phyloP scores from a whole-genome alignment of 2,113 vertebrate genomes.

The Chionomys nivalis region DNA sequence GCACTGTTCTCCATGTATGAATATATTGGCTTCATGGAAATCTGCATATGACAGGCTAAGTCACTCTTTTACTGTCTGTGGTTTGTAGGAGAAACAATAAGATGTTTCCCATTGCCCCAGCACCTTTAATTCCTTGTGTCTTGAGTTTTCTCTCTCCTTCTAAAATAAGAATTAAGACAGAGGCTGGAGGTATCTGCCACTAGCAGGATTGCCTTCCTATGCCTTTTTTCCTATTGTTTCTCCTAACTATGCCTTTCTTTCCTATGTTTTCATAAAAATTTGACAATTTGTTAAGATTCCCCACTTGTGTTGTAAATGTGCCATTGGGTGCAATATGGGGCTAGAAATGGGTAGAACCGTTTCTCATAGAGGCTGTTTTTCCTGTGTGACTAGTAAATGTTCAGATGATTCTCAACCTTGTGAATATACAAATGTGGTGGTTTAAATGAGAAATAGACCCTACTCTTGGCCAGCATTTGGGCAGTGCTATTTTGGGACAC shows the following conservation, averaged over 20 bases:
- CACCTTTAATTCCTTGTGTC: neutral
- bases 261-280: neutral
- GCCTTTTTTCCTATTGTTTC: neutral
- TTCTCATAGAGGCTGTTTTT: neutral
- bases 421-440: neutral
- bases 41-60: neutral
- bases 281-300: accelerated
- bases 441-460: neutral
- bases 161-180: neutral
- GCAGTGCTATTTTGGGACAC: neutral
- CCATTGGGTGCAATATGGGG: neutral
- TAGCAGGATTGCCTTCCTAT: too few relatives aligned
- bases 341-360: neutral
- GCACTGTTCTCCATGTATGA: neutral
- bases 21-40: neutral
- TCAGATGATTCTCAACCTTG: neutral
- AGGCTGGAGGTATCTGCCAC: neutral
- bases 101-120: accelerated
- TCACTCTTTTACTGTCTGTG: neutral
- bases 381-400: neutral
- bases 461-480: neutral
- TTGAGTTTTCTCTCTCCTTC: neutral
- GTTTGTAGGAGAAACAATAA: neutral
- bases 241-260: neutral
- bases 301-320: accelerated